Base-by-base conservation (phyloP, 2,888 invertebrate species). In the Coleophora deauratella region DNA sequence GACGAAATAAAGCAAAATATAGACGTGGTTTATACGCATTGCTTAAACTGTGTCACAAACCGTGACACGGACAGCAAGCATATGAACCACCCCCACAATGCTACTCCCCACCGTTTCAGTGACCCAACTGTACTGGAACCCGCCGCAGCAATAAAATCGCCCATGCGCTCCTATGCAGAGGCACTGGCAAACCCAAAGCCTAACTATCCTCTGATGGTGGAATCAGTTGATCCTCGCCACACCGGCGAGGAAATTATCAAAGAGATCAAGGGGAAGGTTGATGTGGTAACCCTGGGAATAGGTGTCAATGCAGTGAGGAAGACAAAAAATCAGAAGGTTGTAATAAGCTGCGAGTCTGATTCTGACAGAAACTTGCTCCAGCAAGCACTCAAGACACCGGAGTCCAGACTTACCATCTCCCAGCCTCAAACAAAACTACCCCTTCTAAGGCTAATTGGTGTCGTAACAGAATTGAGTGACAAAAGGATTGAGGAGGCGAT, bases 291-390 rank as follows among this genome's bases (percentile, higher is more conserved):
- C 12, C 7, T 36, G 1, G 46, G 43, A 1, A 39, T 37, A 0
- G 38, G 28, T 9, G 36, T 46, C 1, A 43, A 46, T 4, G 34
- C 14, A 2, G 35, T 43, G 1, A 21, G 39, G 2, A 46, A 43
- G 13, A 43, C 34, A 1, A 38, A 35, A 11, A 41, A 46, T 14
- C 36, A 42, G 33, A 46, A 43, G 15, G 30, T 46, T 2, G 21
- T 45, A 1, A 2, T 42, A 1, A 38, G 45, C 13, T 45, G 45
- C 11, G 11, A 11, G 2, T n/a, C 31, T 31, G 11, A 11, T 2
- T n/a, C 31, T 10, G 31, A 31, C 10, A 11, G 11, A 31, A 11
- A 31, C 4, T 3, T 31, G 31, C n/a, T 11, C 8, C 10, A 31
- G 31, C 11, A n/a, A 31, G 11, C 31, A 2, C 10, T n/a, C 4